Base-by-base conservation (phyloP, 2,888 invertebrate genomes). In the Agrochola macilenta region DNA sequence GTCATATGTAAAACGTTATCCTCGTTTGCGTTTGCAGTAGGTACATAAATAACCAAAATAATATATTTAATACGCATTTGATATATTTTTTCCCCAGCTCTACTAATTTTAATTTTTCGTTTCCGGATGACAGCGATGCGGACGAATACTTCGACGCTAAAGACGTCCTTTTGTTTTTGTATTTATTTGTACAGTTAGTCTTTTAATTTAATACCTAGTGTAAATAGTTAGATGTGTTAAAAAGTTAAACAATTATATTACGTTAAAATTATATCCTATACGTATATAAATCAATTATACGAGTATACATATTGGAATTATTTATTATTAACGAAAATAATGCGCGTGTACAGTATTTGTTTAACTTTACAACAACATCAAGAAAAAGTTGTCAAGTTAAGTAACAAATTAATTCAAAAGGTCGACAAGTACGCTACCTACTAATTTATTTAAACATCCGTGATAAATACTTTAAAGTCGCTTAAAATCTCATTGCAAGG, bases 401-500 rank as follows among this genome's bases (percentile, higher is more conserved):
- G 8, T 49, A 64, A 64, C 39, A 60, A 49, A 68, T 49, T 46
- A 68, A 69, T 75, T 74, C 11, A 46, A 66, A 81, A 80, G 75
- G 81, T 70, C 84, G 46, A 70, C 79, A 66, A 74, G 73, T 71
- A 49, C 46, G 74, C 54, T 70, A 65, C 35, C 58, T 30, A 57
- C 49, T 72, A 52, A 77, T 63, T 66, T 70, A 81, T 77, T 79
- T 78, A 68, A 60, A 2, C 69, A 79, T 70, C 85, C 85, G 78
- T 88, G 85, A 76, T 79, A 76, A 78, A 77, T 80, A 76, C 57
- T 85, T 79, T 68, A 85, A 81, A 74, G 81, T 78, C 74, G 52
- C 79, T 83, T 84, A 82, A 87, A 87, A 83, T 82, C 74, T 66
- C 64, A 74, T 79, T 80, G 87, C 85, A 84, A 87, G 83, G 84